Conservation (phyloP, 23 tunicate genomes). For the Trididemnum nubilum region DNA sequence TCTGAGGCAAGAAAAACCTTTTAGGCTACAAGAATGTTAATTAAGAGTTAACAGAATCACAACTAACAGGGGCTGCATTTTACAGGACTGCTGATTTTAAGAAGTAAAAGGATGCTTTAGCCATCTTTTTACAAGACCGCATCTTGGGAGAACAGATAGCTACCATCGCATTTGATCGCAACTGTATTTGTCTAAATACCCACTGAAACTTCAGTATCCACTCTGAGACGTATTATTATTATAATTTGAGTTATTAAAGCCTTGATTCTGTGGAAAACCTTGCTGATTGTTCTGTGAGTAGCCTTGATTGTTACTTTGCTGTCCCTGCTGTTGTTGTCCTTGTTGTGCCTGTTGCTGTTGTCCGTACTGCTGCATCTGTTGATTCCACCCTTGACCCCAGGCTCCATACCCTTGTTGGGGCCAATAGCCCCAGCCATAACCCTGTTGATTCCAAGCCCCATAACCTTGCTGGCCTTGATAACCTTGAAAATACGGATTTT, state of each 20-base stretch:
- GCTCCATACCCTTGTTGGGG: constrained; percentile 46
- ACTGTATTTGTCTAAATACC: neutral
- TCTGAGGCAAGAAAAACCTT: too few relatives aligned
- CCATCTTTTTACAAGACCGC: too few relatives aligned
- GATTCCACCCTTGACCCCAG: constrained; percentile 50
- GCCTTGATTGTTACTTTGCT: too few relatives aligned
- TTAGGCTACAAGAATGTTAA: too few relatives aligned
- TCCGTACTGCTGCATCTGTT: neutral
- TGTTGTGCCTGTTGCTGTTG: constrained; percentile 6
- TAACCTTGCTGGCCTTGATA: constrained; percentile 29
- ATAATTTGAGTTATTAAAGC: neutral
- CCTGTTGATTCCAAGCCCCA: constrained; percentile 40
- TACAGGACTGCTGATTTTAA: too few relatives aligned
- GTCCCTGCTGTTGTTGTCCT: neutral
- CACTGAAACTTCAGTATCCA: neutral
- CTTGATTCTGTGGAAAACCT: neutral
- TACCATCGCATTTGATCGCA: neutral
- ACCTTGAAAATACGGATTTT: constrained; percentile 5
- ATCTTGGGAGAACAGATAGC: too few relatives aligned
- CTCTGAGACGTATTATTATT: constrained; percentile 17
- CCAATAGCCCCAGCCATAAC: constrained; percentile 50
- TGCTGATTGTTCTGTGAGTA: neutral
- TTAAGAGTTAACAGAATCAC: too few relatives aligned
- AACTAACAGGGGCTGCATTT: too few relatives aligned
- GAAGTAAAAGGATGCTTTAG: too few relatives aligned